A percentile compares a stretch with the other conserved stretches of the same genome.
These are phyloP conservation scores for Dolomedes plantarius DNA, from an alignment of 2,888 invertebrate genomes.

Conservation along the genomic window DNA sequence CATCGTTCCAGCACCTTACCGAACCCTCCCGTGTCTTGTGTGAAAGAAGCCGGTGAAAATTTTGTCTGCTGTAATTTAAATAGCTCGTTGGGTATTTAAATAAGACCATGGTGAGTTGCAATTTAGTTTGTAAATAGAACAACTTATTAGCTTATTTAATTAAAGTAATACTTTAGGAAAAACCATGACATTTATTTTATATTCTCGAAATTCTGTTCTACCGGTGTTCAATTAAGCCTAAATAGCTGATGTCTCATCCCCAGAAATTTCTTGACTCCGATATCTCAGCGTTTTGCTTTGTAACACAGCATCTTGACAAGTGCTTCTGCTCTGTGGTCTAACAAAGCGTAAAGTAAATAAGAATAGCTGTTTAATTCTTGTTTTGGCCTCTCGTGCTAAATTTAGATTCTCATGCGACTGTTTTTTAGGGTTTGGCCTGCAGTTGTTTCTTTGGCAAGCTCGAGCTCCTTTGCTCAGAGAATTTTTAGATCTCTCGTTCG, in stretches of 20 bases:
- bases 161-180: not conserved
- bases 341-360: slow-evolving; percentile 67
- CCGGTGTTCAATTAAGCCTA: slow-evolving; percentile 67
- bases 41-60: slow-evolving; percentile 71
- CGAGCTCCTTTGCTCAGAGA: slow-evolving; percentile 25
- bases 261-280: slow-evolving; percentile 10
- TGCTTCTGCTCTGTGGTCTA: slow-evolving; percentile 25
- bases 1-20: slow-evolving; percentile 43
- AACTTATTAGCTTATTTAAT: not conserved
- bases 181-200: not conserved
- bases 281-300: not conserved
- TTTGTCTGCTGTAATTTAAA: slow-evolving; percentile 64
- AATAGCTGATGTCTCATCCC: slow-evolving; percentile 37
- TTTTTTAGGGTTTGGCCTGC: slow-evolving; percentile 63
- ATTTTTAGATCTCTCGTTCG: slow-evolving; percentile 43
- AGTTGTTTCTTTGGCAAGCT: slow-evolving; percentile 47
- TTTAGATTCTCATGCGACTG: slow-evolving; percentile 61
- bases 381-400: slow-evolving; percentile 56
- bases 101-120: slow-evolving; percentile 63
- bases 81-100: slow-evolving; percentile 67
- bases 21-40: slow-evolving; percentile 65
- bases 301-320: slow-evolving; percentile 15
- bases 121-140: slow-evolving; percentile 22
- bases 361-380: slow-evolving; percentile 56
- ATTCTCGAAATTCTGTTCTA: slow-evolving; percentile 7